A percentile compares a stretch with the other conserved stretches of the same genome.
These are phyloP conservation scores for Papilio elwesi DNA, from an alignment of 2,888 invertebrate genomes.

Conservation along the genomic window DNA sequence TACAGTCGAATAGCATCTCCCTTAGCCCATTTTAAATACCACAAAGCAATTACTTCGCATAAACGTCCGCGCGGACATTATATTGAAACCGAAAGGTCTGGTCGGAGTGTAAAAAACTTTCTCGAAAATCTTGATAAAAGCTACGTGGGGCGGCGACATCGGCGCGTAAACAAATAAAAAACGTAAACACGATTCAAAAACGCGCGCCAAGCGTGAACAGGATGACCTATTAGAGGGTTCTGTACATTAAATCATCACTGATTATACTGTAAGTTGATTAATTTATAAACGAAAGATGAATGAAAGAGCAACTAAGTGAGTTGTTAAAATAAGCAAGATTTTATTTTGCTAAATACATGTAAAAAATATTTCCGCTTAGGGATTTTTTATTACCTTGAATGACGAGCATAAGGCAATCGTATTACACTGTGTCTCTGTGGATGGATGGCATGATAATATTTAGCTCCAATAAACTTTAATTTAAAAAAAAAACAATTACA, in stretches of 20 bases:
- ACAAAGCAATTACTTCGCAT: constrained; percentile 59
- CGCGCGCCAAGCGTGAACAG: constrained; percentile 35
- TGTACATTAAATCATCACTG: background rate
- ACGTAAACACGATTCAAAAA: constrained; percentile 44
- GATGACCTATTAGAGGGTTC: constrained; percentile 16
- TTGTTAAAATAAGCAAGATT: background rate
- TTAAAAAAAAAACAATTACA: too few species aligned
- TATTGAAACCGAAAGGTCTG: constrained; percentile 45
- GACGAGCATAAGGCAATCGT: too few species aligned
- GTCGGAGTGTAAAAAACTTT: constrained; percentile 40
- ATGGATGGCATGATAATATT: too few species aligned
- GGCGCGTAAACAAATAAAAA: constrained; percentile 55
- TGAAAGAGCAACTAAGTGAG: background rate
- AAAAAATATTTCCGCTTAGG: too few species aligned
- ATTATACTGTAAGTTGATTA: background rate
- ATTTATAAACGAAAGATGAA: background rate
- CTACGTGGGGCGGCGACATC: constrained; percentile 67
- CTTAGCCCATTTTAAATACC: constrained; percentile 56
- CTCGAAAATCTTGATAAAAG: constrained; percentile 63
- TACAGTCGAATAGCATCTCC: constrained; percentile 32
- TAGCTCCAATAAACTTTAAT: too few species aligned
- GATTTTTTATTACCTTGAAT: too few species aligned
- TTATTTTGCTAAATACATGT: too few species aligned
- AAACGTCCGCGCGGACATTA: constrained; percentile 56
- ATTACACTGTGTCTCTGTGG: too few species aligned